Evolutionary conservation across 2,888 invertebrate species (phyloP), one percentile per base, ranked within the genome.

Genomic region (Eupithecia centaureata): DNA sequence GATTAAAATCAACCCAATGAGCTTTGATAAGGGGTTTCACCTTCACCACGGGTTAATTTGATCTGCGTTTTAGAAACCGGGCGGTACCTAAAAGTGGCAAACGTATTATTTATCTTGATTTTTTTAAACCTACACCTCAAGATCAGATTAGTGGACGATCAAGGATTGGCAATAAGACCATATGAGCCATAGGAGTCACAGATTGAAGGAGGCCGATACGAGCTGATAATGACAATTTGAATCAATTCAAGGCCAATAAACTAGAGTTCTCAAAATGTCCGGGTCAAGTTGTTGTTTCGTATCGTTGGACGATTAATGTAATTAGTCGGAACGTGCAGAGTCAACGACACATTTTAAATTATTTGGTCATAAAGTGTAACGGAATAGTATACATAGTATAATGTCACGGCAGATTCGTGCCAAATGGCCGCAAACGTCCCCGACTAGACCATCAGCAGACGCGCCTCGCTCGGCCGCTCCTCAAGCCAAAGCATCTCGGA

Each of bases 371-470:
- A 67, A 74, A 75, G 61, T 72, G 67, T 65, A 74, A 71, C 65
- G 72, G 71, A 77, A 70, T 76, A 76, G n/a, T 63, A 47, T n/a
- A n/a, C n/a, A n/a, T 38, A 42, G 42, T 63, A 65, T 54, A 73
- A 71, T 76, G 72, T 76, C 68, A 70, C 61, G 64, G 35, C 68
- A 70, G 57, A 72, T 69, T 60, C 76, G 79, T 83, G 82, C 81
- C 82, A 84, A 84, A 79, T 77, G 63, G 67, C 70, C 65, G 67
- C 67, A 61, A 65, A 66, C 70, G 74, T 70, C 61, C 76, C n/a
- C n/a, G n/a, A n/a, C n/a, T 79, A 85, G 86, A 85, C 86, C 77
- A 69, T 72, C 74, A 75, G 79, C 76, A 86, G 84, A 85, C 85
- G 75, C 75, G 72, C 75, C 76, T 77, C 73, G 51, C 33, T 56